Evolutionary conservation across 2,888 invertebrate genomes (phyloP).

Genomic region (Andrena fulva): DNA sequence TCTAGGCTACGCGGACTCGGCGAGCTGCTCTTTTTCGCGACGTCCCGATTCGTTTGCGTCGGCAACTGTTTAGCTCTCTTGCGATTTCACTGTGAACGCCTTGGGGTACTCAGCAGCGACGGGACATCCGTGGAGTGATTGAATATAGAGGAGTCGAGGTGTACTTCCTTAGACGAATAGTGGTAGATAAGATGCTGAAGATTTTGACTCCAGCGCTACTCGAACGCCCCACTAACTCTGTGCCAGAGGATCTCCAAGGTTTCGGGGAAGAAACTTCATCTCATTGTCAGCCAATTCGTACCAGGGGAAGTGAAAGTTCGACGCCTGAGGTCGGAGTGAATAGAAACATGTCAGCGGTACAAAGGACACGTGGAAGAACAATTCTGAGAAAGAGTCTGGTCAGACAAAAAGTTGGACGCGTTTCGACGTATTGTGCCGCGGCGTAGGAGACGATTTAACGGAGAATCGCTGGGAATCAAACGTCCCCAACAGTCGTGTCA

Average conservation of each 20-base stretch:
- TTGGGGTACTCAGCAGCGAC: not conserved
- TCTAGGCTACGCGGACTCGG: slow-evolving; percentile 1
- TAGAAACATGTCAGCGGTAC: not conserved
- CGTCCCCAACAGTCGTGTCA: slow-evolving; percentile 22
- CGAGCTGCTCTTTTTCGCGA: not conserved
- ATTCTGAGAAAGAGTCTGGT: not conserved
- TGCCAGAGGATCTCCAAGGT: no score
- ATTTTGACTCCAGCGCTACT: no score
- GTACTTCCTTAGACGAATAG: not conserved
- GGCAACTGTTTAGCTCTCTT: slow-evolving; percentile 7
- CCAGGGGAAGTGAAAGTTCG: not conserved
- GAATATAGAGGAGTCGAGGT: not conserved
- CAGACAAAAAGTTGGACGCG: not conserved
- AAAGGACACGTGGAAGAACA: not conserved
- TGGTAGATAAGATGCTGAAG: not conserved
- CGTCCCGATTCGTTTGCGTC: not conserved
- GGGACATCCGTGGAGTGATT: not conserved
- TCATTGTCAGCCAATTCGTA: not conserved
- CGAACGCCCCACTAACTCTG: no score
- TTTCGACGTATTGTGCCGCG: not conserved
- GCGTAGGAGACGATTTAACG: not conserved
- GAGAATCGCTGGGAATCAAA: slow-evolving; percentile 13
- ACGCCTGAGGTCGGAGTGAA: not conserved
- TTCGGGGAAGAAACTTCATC: no score
- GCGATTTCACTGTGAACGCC: slow-evolving; percentile 2